Evolutionary conservation across 2,797 vertebrate species (phyloP).

Genomic region (Parauchenoglanis ngamensis): DNA sequence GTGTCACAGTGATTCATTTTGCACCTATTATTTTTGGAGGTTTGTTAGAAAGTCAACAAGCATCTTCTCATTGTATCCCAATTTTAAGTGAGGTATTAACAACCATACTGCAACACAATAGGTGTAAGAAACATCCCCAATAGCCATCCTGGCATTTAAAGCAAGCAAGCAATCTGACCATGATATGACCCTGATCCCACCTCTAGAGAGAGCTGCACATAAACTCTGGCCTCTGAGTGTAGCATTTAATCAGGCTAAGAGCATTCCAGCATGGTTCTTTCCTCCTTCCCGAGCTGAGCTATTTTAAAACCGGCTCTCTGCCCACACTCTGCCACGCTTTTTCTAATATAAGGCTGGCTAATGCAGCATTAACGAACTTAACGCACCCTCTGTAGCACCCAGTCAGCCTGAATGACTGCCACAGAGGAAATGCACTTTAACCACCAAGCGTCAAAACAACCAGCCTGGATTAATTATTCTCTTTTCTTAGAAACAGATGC

Average conservation of each 20-base stretch:
- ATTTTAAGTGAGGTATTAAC: background rate
- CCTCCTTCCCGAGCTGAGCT: slow-evolving; percentile 37
- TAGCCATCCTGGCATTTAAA: background rate
- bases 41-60: background rate
- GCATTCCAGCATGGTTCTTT: slow-evolving; percentile 32
- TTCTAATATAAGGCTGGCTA: slow-evolving; percentile 41
- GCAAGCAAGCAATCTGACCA: background rate
- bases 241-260: slow-evolving; percentile 50
- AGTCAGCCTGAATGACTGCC: slow-evolving; percentile 1
- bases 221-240: slow-evolving; percentile 47
- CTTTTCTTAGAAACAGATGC: background rate
- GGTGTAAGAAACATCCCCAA: background rate
- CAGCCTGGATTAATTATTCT: slow-evolving; percentile 12
- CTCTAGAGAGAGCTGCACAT: slow-evolving; percentile 2
- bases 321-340: slow-evolving; percentile 13
- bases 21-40: background rate
- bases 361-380: slow-evolving; percentile 37
- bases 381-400: slow-evolving; percentile 13
- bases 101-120: background rate
- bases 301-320: slow-evolving; percentile 45
- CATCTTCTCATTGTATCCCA: background rate
- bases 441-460: background rate
- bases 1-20: background rate
- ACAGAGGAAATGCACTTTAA: slow-evolving; percentile 27
- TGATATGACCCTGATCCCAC: slow-evolving; percentile 1